Base-by-base conservation (phyloP, 2,888 invertebrate species). In the Tricholauxania praeusta region DNA sequence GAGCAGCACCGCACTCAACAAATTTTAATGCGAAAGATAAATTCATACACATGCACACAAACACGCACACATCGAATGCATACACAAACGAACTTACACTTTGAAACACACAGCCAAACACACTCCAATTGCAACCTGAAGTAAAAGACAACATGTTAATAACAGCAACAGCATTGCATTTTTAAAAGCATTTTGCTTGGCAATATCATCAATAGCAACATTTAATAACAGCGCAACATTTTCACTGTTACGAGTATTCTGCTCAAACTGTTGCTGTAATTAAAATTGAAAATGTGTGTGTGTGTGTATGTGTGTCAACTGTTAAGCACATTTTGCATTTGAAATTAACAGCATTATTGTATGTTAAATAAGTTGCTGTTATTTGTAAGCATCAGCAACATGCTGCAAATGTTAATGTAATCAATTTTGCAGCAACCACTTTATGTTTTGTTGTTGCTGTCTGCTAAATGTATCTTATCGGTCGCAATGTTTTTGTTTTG, bases 21-120 rank as follows among this genome's bases (percentile, higher is more conserved):
- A 77, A 81, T 80, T 80, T 79, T 79, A 81, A 79, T 78, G 76
- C 77, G 75, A 77, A 62, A 72, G 74, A 74, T 65, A 74, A 66
- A 74, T 72, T 71, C 59, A 39, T 19, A 60, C 14, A 66, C 62
- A 52, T 10, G 17, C 70, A 62, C 57, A 67, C 57, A 32, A 32
- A 55, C 22, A 47, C 59, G 68, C 64, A 48, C 39, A 62, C 47
- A 71, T 57, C 32, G 62, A 19, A 55, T 65, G 48, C 19, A 53
- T 14, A 51, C 14, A 57, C 17, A 52, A 12, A 65, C 14, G 22
- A 22, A 59, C 73, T 48, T 15, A 55, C 22, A 28, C 51, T 48
- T 64, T 19, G 65, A 10, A 60, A 12, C 51, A 19, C 28, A 47
- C 47, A 32, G n/a, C 15, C 51, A 32, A n/a, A 51, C 28, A 53